A percentile compares a stretch with the other conserved stretches of the same genome.
Conservation (phyloP, 2,113 vertebrate species). For the Chionis minor region DNA sequence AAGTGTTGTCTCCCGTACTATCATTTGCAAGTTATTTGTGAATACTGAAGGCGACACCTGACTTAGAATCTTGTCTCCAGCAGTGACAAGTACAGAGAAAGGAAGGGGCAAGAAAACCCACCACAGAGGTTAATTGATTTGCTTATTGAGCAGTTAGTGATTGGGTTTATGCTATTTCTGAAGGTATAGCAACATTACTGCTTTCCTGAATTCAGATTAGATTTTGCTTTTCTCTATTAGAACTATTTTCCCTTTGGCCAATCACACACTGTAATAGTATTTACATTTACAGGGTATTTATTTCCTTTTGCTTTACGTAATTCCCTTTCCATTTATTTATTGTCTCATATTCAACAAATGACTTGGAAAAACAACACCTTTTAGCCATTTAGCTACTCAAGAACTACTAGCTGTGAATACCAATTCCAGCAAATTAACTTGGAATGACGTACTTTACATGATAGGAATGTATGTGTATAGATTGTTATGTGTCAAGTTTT, state of each 20-base stretch:
- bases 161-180: not conserved
- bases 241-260: not conserved
- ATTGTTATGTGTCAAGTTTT: not conserved
- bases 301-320: not conserved
- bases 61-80: not conserved
- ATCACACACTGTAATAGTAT: not conserved
- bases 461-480: not conserved
- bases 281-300: too few species aligned
- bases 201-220: not conserved
- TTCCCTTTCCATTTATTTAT: not conserved
- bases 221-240: not conserved
- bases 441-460: not conserved
- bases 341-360: not conserved
- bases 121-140: accelerated
- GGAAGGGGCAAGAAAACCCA: not conserved
- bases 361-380: not conserved
- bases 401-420: not conserved
- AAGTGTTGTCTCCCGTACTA: not conserved
- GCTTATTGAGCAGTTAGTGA: not conserved
- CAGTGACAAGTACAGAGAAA: not conserved
- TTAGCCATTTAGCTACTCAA: not conserved
- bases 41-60: not conserved
- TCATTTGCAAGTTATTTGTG: not conserved
- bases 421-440: not conserved
- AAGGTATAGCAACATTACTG: not conserved